Percentiles rank a stretch among this genome's conserved stretches.
Evolutionary conservation across 2,113 vertebrate species (phyloP).

Genomic region (Rhinopithecus roxellana): DNA sequence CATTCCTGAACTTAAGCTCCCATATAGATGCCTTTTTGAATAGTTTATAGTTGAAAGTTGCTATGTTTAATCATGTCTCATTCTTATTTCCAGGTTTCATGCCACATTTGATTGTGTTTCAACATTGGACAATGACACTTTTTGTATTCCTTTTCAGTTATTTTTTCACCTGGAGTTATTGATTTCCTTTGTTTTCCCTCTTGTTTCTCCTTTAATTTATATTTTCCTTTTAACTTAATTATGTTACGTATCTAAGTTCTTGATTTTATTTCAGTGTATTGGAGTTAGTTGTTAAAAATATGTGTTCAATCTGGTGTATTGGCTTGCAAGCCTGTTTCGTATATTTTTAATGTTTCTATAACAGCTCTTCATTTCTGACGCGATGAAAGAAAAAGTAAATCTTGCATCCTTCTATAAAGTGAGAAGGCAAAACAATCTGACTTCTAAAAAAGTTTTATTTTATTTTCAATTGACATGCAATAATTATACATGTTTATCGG

Average conservation of each 20-base stretch:
- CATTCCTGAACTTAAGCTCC: not conserved
- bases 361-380: not conserved
- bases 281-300: constrained; percentile 20
- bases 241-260: constrained; percentile 19
- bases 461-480: not conserved
- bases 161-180: not conserved
- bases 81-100: not conserved
- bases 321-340: not conserved
- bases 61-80: not conserved
- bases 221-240: constrained; percentile 6
- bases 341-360: not conserved
- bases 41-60: not conserved
- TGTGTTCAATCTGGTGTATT: not conserved
- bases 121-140: not conserved
- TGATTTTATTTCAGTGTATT: not conserved
- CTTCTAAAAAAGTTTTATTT: not conserved
- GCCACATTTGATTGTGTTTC: constrained; percentile 7
- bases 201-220: not conserved
- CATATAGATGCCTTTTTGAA: not conserved
- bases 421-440: not conserved
- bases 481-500: not conserved
- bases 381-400: not conserved
- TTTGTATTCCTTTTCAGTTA: not conserved
- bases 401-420: not conserved
- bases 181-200: not conserved